Evolutionary conservation across 2,797 vertebrate species (phyloP).

Genomic region (Oophaga sylvatica): DNA sequence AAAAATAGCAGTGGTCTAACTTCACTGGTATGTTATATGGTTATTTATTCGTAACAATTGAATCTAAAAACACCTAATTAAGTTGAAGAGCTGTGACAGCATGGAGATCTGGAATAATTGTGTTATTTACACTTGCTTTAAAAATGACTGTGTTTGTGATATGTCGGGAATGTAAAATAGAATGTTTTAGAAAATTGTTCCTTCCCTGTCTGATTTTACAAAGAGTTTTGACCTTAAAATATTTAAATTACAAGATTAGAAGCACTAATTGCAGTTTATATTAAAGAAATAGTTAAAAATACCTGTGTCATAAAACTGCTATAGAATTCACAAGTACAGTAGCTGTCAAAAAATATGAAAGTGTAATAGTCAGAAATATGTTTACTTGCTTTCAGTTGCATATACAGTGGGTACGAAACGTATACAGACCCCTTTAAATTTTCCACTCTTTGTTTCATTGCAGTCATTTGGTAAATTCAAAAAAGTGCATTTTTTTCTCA

Average conservation of each 20-base stretch:
- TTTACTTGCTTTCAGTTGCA: neutral
- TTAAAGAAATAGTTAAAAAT: constrained; percentile 43
- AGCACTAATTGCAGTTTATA: constrained; percentile 51
- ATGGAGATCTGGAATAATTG: constrained; percentile 55
- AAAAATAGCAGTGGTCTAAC: constrained; percentile 41
- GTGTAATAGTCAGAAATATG: neutral
- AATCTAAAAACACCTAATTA: constrained; percentile 58
- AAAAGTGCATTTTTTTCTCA: too few species aligned
- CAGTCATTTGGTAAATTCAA: too few species aligned
- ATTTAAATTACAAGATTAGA: constrained; percentile 55
- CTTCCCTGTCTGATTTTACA: constrained; percentile 47
- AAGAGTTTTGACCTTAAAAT: constrained; percentile 50
- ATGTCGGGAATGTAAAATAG: constrained; percentile 42
- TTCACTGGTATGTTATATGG: constrained; percentile 46
- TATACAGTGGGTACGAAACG: too few species aligned
- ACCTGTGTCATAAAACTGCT: constrained; percentile 38
- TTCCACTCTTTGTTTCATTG: too few species aligned
- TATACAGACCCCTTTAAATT: too few species aligned
- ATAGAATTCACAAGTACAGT: constrained; percentile 23
- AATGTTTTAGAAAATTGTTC: constrained; percentile 48
- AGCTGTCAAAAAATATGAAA: constrained; percentile 14
- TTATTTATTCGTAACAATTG: constrained; percentile 55
- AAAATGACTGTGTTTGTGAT: constrained; percentile 48
- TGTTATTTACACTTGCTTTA: constrained; percentile 55
- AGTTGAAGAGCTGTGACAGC: constrained; percentile 53